These are phyloP conservation scores for Collichthys lucidus DNA, from an alignment of 2,113 vertebrate genomes.

Conservation along the genomic window DNA sequence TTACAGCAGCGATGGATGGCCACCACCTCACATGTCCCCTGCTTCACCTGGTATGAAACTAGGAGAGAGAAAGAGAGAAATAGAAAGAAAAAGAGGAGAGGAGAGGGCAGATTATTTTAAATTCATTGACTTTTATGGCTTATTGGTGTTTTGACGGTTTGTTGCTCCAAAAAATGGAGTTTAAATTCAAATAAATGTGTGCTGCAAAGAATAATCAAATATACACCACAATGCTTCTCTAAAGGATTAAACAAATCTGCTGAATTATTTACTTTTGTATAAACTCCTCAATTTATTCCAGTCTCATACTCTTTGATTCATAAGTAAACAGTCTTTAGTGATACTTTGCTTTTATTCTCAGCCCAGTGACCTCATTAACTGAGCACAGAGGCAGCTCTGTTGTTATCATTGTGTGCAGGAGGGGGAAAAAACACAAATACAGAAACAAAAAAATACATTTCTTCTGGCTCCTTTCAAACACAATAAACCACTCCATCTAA, in stretches of 20 bases:
- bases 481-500: slow-evolving; percentile 60
- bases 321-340: slow-evolving; percentile 67
- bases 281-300: slow-evolving; percentile 60
- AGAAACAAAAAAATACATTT: slow-evolving; percentile 24
- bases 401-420: slow-evolving; percentile 27
- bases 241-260: slow-evolving; percentile 55
- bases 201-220: slow-evolving; percentile 41
- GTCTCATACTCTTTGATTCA: slow-evolving; percentile 56
- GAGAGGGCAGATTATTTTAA: slow-evolving; percentile 24
- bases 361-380: slow-evolving; percentile 65
- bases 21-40: slow-evolving; percentile 96
- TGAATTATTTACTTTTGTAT: slow-evolving; percentile 68
- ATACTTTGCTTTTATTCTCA: slow-evolving; percentile 59
- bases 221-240: slow-evolving; percentile 6
- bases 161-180: slow-evolving; percentile 1
- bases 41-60: slow-evolving; percentile 94
- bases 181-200: slow-evolving; percentile 40
- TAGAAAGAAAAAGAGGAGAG: not conserved
- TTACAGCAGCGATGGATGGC: slow-evolving; percentile 97
- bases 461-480: slow-evolving; percentile 50
- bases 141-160: slow-evolving; percentile 38
- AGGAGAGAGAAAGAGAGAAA: slow-evolving; percentile 25
- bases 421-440: not conserved
- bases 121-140: slow-evolving; percentile 10
- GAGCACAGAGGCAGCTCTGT: slow-evolving; percentile 30